Percentiles rank a stretch among this genome's conserved stretches.
phyloP scores from a whole-genome alignment of 2,888 invertebrate species.

The Listrodromus nycthemerus region DNA sequence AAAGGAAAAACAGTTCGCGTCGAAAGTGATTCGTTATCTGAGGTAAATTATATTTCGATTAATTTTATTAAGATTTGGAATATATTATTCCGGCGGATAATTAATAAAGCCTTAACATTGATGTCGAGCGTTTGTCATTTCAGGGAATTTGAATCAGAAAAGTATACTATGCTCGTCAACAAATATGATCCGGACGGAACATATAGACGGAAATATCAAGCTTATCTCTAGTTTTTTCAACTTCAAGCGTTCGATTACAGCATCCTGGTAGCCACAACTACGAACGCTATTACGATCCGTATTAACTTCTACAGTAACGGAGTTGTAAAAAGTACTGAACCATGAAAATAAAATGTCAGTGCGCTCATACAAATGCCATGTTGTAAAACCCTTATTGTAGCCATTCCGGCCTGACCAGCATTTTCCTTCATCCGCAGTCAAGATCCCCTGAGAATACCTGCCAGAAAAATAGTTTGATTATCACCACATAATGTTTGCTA shows the following conservation, averaged over 20 bases:
- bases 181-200: constrained; percentile 74
- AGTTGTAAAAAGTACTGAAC: too few species aligned
- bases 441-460: too few species aligned
- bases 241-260: background rate
- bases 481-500: too few species aligned
- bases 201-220: constrained; percentile 73
- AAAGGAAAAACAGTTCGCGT: constrained; percentile 73
- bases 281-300: too few species aligned
- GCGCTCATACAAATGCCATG: too few species aligned
- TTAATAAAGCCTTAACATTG: background rate
- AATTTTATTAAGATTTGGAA: constrained; percentile 5
- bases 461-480: too few species aligned
- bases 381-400: too few species aligned
- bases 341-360: background rate
- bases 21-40: constrained; percentile 75
- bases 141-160: constrained; percentile 74
- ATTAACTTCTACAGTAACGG: background rate
- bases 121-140: constrained; percentile 59
- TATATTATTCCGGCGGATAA: background rate
- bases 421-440: too few species aligned
- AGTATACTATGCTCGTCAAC: constrained; percentile 73
- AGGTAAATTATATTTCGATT: constrained; percentile 67
- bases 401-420: too few species aligned
- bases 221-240: background rate
- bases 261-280: background rate